These are phyloP conservation scores for Lasioglossum lativentre DNA, from an alignment of 2,888 invertebrate species.

Conservation along the genomic window DNA sequence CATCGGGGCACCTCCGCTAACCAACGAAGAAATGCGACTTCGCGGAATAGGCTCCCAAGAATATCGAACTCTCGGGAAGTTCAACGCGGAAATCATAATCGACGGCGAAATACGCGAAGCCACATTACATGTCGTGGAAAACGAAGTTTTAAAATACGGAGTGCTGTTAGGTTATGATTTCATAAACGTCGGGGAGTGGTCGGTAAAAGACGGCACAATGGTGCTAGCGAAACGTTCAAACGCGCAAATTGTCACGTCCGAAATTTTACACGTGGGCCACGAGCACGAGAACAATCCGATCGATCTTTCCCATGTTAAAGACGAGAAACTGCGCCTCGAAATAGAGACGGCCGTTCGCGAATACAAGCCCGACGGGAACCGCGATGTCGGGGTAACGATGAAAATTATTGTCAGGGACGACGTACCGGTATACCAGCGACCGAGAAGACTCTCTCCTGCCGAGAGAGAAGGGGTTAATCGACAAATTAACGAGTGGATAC, in stretches of 20 bases:
- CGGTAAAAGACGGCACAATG: background rate
- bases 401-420: slow-evolving; percentile 11
- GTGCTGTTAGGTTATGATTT: slow-evolving; percentile 1
- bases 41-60: slow-evolving; percentile 1
- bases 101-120: slow-evolving; percentile 12
- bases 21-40: background rate
- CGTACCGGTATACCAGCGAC: slow-evolving; percentile 3
- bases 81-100: background rate
- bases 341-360: slow-evolving; percentile 1
- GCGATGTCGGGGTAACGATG: slow-evolving; percentile 15
- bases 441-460: background rate
- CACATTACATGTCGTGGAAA: background rate
- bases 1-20: background rate
- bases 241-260: too few relatives aligned
- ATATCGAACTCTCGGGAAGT: slow-evolving; percentile 4
- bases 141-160: background rate
- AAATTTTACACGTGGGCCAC: too few relatives aligned
- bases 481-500: slow-evolving; percentile 4
- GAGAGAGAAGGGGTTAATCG: slow-evolving; percentile 12
- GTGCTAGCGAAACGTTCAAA: background rate
- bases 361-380: too few relatives aligned
- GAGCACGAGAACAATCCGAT: background rate
- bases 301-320: slow-evolving; percentile 3
- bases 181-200: slow-evolving; percentile 15
- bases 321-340: background rate